Evolutionary conservation across 2,797 vertebrate species (phyloP), one percentile per base, ranked within the genome.

Genomic region (Iguana delicatissima): DNA sequence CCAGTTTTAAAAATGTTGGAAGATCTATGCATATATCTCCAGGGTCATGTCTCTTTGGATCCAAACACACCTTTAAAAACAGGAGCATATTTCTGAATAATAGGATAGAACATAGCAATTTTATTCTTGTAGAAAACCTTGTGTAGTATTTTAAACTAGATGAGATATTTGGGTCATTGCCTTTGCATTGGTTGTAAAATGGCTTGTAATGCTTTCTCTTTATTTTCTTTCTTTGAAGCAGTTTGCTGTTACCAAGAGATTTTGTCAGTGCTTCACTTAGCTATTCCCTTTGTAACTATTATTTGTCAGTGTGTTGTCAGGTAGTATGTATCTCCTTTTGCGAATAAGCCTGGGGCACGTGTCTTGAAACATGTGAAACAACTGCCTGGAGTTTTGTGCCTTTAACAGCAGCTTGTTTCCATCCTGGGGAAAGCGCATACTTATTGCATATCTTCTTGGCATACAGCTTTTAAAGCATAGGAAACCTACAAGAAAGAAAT

Each of bases 231-330:
- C 32, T 2, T 35, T 64, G 0, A 0, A 81, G 18, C 52, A 74
- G 67, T 72, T 69, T 50, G 14, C 80, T 74, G 42, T 64, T 55
- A 77, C 20, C 76, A 64, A 14, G 29, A 89, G 32, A 50, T n/a
- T 26, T 16, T 91, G n/a, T 69, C 50, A 85, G 77, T 59, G 35
- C 55, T 90, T 76, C 3, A 3, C 6, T 57, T 81, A 81, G 74
- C 42, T 93, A 14, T 64, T 92, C 76, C 29, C 42, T 93, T 90
- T 84, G 80, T 89, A 73, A 89, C 89, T 91, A 32, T 83, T 4
- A 59, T 88, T 88, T 93, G 42, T 88, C 80, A 38, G 20, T 92
- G 57, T 84, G n/a, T 46, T 13, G 82, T 87, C 90, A 93, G 52
- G 77, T 0, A 0, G 52, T 87, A 46, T 91, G 80, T 92, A 26